A percentile compares a stretch with the other conserved stretches of the same genome.
Evolutionary conservation across 2,888 invertebrate genomes (phyloP).

Genomic region (Chouioia cunea): DNA sequence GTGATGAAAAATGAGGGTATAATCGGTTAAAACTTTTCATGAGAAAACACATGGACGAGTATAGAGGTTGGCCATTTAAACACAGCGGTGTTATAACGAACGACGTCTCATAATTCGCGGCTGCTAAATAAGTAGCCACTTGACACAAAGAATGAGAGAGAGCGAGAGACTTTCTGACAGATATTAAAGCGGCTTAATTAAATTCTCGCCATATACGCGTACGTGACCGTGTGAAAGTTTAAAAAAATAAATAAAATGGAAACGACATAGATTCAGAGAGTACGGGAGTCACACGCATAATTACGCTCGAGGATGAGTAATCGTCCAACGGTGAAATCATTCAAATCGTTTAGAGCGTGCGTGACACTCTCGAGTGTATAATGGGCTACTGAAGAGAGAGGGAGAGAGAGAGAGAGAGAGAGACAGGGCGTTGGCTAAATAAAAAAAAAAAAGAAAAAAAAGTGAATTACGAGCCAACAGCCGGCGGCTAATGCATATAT

Average conservation of each 20-base stretch:
- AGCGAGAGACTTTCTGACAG: conserved; percentile 2
- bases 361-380: too few species aligned
- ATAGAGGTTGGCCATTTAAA: neutral
- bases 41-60: conserved; percentile 1
- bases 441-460: neutral
- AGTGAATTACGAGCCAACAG: neutral
- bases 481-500: conserved; percentile 1
- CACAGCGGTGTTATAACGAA: conserved; percentile 1
- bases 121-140: conserved; percentile 9
- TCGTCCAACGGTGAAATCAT: neutral
- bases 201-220: neutral
- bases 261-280: neutral
- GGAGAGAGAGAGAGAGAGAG: too few species aligned
- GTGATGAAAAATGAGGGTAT: too few species aligned
- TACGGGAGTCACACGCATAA: too few species aligned
- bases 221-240: neutral
- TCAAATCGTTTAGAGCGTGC: neutral
- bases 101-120: conserved; percentile 6
- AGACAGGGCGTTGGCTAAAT: neutral
- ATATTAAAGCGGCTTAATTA: conserved; percentile 21
- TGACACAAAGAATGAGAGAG: neutral
- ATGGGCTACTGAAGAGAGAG: too few species aligned
- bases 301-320: too few species aligned
- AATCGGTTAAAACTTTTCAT: conserved; percentile 12
- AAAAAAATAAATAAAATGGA: neutral